Conservation (phyloP, 2,113 vertebrate genomes). For the Gambusia holbrooki region DNA sequence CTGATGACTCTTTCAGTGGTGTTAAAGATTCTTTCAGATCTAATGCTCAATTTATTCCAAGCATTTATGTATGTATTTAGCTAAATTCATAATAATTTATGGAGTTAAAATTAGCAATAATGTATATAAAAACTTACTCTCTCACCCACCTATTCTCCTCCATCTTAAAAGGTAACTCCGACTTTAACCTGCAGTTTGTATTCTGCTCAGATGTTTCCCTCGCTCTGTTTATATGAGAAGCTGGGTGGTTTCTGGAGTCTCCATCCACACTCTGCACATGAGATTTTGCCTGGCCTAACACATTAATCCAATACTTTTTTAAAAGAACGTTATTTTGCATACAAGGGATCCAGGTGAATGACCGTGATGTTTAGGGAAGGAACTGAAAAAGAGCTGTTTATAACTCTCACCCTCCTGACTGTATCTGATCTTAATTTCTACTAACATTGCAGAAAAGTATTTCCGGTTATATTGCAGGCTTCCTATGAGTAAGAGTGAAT, state of each 20-base stretch:
- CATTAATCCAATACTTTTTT: too few relatives aligned
- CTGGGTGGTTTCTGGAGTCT: too few relatives aligned
- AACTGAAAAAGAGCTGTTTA: neutral
- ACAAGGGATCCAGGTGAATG: neutral
- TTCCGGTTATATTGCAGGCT: conserved; percentile 27
- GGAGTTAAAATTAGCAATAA: too few relatives aligned
- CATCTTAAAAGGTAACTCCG: too few relatives aligned
- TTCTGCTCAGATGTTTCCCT: too few relatives aligned
- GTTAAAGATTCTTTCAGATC: neutral
- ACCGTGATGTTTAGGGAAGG: neutral
- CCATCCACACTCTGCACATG: too few relatives aligned
- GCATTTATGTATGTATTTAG: neutral
- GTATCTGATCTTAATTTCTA: neutral
- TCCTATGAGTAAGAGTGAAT: conserved; percentile 44
- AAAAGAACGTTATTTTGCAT: neutral
- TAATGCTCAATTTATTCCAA: neutral
- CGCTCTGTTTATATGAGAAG: too few relatives aligned
- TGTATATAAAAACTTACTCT: too few relatives aligned
- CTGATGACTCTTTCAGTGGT: neutral
- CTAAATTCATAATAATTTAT: neutral
- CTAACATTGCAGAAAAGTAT: conserved; percentile 6
- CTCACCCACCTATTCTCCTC: too few relatives aligned
- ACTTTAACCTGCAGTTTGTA: too few relatives aligned
- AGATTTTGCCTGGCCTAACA: too few relatives aligned
- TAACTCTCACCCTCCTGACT: neutral